Evolutionary conservation across 2,888 invertebrate species (phyloP).

Genomic region (Ischnura elegans): DNA sequence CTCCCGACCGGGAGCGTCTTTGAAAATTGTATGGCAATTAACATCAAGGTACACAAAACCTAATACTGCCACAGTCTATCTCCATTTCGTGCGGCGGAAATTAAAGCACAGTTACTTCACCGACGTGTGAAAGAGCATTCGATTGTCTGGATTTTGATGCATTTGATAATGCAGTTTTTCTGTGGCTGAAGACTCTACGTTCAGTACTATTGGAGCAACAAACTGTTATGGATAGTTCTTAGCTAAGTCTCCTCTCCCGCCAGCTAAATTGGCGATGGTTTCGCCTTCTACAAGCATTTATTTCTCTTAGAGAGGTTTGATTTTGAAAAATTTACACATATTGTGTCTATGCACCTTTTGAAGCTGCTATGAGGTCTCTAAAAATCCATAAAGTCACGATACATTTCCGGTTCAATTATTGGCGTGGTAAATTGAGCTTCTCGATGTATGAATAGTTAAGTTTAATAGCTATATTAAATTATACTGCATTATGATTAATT

Average conservation of each 20-base stretch:
- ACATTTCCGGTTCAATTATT: slow-evolving; percentile 30
- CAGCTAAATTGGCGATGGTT: neutral
- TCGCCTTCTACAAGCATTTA: neutral
- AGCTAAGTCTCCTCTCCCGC: neutral
- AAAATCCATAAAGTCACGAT: neutral
- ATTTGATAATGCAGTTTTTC: neutral
- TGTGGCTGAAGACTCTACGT: neutral
- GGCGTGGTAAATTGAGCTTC: slow-evolving; percentile 56
- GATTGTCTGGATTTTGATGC: neutral
- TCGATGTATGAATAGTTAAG: neutral
- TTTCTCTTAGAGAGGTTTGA: neutral
- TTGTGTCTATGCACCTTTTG: neutral
- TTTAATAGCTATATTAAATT: neutral
- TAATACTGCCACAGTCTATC: neutral
- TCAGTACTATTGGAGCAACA: neutral
- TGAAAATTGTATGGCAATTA: neutral
- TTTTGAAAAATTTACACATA: neutral
- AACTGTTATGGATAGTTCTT: neutral
- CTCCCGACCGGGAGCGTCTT: neutral
- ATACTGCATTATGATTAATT: slow-evolving; percentile 36
- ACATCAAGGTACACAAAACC: neutral
- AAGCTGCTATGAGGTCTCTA: neutral
- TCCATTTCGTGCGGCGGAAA: neutral
- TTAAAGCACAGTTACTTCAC: neutral
- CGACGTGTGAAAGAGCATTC: neutral